Conservation (phyloP, 1,140 invertebrate species). For the Sitophilus oryzae region DNA sequence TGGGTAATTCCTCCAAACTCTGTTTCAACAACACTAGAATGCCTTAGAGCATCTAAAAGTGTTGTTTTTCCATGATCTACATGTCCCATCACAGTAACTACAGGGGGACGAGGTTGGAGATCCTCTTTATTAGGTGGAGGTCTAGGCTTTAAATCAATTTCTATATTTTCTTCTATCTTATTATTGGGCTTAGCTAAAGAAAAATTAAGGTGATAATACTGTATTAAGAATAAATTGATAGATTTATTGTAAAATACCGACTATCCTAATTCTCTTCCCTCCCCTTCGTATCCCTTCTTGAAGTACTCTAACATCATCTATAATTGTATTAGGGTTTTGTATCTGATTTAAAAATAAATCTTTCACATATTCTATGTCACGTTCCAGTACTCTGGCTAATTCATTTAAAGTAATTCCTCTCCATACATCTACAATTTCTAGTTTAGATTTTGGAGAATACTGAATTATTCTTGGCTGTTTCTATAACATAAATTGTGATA, state of each 20-base stretch:
- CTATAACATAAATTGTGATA: slow-evolving; percentile 35
- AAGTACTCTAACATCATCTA: slow-evolving; percentile 36
- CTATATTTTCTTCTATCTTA: slow-evolving; percentile 27
- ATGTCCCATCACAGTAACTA: slow-evolving; percentile 99
- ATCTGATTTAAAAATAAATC: slow-evolving; percentile 39
- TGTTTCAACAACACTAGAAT: slow-evolving; percentile 76
- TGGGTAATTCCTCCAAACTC: slow-evolving; percentile 99
- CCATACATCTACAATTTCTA: slow-evolving; percentile 62
- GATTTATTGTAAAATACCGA: slow-evolving; percentile 9
- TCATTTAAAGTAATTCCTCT: slow-evolving; percentile 70
- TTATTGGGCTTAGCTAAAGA: slow-evolving; percentile 30
- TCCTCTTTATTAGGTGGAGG: slow-evolving; percentile 56
- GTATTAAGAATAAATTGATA: not conserved
- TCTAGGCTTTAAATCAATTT: slow-evolving; percentile 36
- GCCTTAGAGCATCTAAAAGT: slow-evolving; percentile 81
- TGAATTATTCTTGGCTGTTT: slow-evolving; percentile 49
- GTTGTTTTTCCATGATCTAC: slow-evolving; percentile 99
- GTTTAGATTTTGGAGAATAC: slow-evolving; percentile 48
- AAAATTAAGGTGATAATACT: not conserved
- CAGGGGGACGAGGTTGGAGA: slow-evolving; percentile 68
- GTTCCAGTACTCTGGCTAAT: slow-evolving; percentile 56
- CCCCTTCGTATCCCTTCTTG: slow-evolving; percentile 34
- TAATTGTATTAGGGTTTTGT: slow-evolving; percentile 27
- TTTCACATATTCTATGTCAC: slow-evolving; percentile 43
- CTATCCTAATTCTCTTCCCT: slow-evolving; percentile 37